Evolutionary conservation across 2,888 invertebrate species (phyloP).

Genomic region (Nysson spinosus): DNA sequence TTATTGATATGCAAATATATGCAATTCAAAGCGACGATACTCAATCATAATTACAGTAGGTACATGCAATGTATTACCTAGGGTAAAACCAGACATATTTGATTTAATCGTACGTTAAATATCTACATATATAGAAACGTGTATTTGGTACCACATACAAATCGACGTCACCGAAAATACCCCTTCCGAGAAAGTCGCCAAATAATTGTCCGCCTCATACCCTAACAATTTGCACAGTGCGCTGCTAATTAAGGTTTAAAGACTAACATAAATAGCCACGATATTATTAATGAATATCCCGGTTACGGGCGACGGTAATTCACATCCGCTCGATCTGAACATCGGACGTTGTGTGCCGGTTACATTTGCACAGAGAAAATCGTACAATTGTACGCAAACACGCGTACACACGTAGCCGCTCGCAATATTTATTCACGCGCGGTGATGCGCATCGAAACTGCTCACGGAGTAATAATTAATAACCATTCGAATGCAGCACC

Average conservation of each 20-base stretch:
- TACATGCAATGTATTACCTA: too few relatives aligned
- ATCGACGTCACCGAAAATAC: too few relatives aligned
- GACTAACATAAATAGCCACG: slow-evolving; percentile 19
- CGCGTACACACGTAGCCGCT: neutral
- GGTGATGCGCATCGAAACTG: slow-evolving; percentile 32
- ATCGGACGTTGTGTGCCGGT: too few relatives aligned
- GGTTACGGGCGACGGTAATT: slow-evolving; percentile 32
- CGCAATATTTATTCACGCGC: slow-evolving; percentile 46
- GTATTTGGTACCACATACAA: too few relatives aligned
- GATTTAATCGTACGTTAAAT: too few relatives aligned
- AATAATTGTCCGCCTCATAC: slow-evolving; percentile 31
- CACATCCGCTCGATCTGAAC: slow-evolving; percentile 27
- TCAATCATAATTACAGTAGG: too few relatives aligned
- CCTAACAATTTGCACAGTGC: slow-evolving; percentile 10
- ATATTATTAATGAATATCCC: slow-evolving; percentile 28
- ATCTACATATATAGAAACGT: too few relatives aligned
- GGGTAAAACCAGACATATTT: too few relatives aligned
- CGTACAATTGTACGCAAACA: slow-evolving; percentile 18
- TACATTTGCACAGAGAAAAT: slow-evolving; percentile 2
- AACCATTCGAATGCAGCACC: slow-evolving; percentile 15
- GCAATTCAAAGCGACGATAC: too few relatives aligned
- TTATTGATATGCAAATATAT: too few relatives aligned
- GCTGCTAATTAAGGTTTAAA: slow-evolving; percentile 33
- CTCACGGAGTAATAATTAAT: slow-evolving; percentile 55
- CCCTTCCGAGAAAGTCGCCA: neutral